A percentile compares a stretch with the other conserved stretches of the same genome.
Evolutionary conservation across 2,888 invertebrate species (phyloP).

Genomic region (Masnerella sp.): DNA sequence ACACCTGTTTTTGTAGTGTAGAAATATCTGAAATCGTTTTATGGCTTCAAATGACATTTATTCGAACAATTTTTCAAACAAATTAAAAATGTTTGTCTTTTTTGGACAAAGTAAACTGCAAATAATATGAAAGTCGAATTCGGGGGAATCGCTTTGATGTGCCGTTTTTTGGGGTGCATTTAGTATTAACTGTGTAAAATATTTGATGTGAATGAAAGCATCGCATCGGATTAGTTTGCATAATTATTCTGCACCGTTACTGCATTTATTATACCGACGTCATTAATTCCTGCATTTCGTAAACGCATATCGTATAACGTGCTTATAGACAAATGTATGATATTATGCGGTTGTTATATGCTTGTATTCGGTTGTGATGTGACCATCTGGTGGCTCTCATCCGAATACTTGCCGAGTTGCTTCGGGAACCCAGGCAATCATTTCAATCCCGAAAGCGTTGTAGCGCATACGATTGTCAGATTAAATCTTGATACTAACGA

Average conservation of each 20-base stretch:
- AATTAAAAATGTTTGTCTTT: no score
- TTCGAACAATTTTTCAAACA: no score
- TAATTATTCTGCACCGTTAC: slow-evolving; percentile 54
- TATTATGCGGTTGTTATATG: slow-evolving; percentile 60
- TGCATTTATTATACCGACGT: slow-evolving; percentile 55
- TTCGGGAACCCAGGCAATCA: slow-evolving; percentile 57
- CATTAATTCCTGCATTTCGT: slow-evolving; percentile 59
- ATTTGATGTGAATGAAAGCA: slow-evolving; percentile 49
- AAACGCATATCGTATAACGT: slow-evolving; percentile 57
- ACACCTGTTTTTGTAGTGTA: no score
- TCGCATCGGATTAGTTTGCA: slow-evolving; percentile 51
- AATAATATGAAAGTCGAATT: no score
- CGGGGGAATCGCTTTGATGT: no score
- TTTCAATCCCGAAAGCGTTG: slow-evolving; percentile 69
- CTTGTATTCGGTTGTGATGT: slow-evolving; percentile 58
- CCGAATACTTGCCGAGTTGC: slow-evolving; percentile 60
- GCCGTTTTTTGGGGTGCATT: no score
- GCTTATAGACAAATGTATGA: slow-evolving; percentile 58
- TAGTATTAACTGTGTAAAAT: slow-evolving; percentile 32
- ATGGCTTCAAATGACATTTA: no score
- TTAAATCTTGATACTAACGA: slow-evolving; percentile 61
- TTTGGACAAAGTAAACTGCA: no score
- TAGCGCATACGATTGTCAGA: slow-evolving; percentile 69
- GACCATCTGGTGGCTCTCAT: slow-evolving; percentile 62
- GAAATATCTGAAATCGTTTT: no score